Percentiles rank a stretch among this genome's conserved stretches.
These are phyloP conservation scores for Formicarius rufipectus DNA, from an alignment of 2,113 vertebrate genomes.

Conservation along the genomic window DNA sequence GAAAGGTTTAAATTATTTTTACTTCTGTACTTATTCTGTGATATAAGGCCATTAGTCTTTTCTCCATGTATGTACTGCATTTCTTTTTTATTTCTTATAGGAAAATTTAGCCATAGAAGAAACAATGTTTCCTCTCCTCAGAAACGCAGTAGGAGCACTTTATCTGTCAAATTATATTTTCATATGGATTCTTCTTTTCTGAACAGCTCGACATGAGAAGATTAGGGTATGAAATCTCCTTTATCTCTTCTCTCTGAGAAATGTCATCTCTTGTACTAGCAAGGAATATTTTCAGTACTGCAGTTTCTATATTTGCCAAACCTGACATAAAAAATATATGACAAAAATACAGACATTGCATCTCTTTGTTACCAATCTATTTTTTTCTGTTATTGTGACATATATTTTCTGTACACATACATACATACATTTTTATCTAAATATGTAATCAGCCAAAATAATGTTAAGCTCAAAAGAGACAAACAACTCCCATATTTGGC, in stretches of 20 bases:
- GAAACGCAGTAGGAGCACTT: neutral
- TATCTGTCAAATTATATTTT: neutral
- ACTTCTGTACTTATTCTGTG: neutral
- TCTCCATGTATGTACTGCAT: neutral
- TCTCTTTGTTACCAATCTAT: neutral
- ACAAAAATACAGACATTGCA: neutral
- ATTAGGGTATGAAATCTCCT: neutral
- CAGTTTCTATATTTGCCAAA: neutral
- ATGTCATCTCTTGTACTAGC: neutral
- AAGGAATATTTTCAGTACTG: neutral
- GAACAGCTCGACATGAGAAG: conserved; percentile 1
- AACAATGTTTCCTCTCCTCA: neutral
- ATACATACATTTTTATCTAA: neutral
- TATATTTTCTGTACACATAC: neutral
- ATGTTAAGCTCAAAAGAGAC: neutral
- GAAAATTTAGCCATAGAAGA: neutral
- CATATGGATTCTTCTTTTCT: neutral
- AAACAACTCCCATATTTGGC: neutral
- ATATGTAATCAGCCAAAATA: neutral
- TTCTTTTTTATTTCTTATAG: neutral
- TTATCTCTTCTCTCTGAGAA: neutral
- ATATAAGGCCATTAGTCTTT: neutral
- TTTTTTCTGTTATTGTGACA: neutral
- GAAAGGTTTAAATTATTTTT: neutral
- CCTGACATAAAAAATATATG: neutral